phyloP scores from a whole-genome alignment of 2,797 vertebrate genomes.

The Cheirogaleus major region DNA sequence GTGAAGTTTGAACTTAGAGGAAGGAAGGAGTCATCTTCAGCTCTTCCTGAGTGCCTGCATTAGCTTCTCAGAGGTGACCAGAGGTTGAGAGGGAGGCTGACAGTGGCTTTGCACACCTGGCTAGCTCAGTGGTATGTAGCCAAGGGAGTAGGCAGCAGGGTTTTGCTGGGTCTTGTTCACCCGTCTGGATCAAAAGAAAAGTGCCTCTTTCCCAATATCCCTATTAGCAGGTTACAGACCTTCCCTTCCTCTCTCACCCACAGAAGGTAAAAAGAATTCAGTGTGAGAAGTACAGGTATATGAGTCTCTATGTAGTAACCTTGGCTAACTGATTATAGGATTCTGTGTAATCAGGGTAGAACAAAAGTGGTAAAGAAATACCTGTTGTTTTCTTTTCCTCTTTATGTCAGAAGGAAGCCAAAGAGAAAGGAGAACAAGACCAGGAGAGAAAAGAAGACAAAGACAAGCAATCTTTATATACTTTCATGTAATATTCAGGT shows the following conservation, averaged over 20 bases:
- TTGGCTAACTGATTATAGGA: neutral
- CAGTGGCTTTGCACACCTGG: neutral
- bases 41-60: neutral
- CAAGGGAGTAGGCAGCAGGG: neutral
- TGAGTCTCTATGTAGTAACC: neutral
- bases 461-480: neutral
- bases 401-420: neutral
- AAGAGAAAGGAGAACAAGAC: neutral
- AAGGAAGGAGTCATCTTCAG: neutral
- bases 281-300: neutral
- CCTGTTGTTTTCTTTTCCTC: neutral
- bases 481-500: neutral
- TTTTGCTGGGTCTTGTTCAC: neutral
- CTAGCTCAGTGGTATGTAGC: neutral
- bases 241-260: neutral
- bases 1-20: neutral
- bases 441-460: slow-evolving; percentile 27
- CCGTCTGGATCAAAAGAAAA: neutral
- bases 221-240: neutral
- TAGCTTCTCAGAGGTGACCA: neutral
- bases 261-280: neutral
- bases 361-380: neutral
- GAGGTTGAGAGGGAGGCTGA: neutral
- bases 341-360: neutral
- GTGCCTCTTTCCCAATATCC: neutral